These are phyloP conservation scores for Porites evermanni DNA, from an alignment of 92 coral and sea anemone genomes.

Conservation along the genomic window DNA sequence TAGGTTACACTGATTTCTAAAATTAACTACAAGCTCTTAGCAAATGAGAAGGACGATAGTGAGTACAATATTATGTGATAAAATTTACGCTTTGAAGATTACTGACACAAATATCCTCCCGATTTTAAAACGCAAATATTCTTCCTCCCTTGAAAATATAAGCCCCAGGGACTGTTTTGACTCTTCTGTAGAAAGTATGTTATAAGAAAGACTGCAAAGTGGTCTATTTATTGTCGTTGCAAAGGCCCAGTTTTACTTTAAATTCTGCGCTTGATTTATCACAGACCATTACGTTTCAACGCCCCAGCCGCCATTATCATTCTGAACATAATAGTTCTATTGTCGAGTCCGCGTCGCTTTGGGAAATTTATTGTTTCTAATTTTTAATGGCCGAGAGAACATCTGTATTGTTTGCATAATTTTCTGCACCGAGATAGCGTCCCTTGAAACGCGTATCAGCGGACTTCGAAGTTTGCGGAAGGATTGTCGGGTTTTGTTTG, in stretches of 20 bases:
- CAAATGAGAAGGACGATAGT: too few relatives aligned
- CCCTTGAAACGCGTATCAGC: slow-evolving; percentile 6
- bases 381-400: slow-evolving; percentile 16
- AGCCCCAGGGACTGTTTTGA: too few relatives aligned
- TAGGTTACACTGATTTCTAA: too few relatives aligned
- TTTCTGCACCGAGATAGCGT: slow-evolving; percentile 37
- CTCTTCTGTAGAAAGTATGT: too few relatives aligned
- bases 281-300: slow-evolving; percentile 7
- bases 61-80: too few relatives aligned
- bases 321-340: background rate
- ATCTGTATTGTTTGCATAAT: slow-evolving; percentile 30
- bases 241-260: background rate
- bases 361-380: slow-evolving; percentile 12
- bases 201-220: too few relatives aligned
- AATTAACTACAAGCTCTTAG: too few relatives aligned
- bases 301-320: background rate
- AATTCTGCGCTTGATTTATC: too few relatives aligned
- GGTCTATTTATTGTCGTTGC: background rate
- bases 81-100: too few relatives aligned
- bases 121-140: too few relatives aligned
- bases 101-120: too few relatives aligned
- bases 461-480: background rate
- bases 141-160: too few relatives aligned
- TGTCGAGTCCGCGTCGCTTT: slow-evolving; percentile 20
- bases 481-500: background rate